A percentile compares a stretch with the other conserved stretches of the same genome.
These are phyloP conservation scores for Lasioglossum morio DNA, from an alignment of 2,888 invertebrate genomes.

Conservation along the genomic window DNA sequence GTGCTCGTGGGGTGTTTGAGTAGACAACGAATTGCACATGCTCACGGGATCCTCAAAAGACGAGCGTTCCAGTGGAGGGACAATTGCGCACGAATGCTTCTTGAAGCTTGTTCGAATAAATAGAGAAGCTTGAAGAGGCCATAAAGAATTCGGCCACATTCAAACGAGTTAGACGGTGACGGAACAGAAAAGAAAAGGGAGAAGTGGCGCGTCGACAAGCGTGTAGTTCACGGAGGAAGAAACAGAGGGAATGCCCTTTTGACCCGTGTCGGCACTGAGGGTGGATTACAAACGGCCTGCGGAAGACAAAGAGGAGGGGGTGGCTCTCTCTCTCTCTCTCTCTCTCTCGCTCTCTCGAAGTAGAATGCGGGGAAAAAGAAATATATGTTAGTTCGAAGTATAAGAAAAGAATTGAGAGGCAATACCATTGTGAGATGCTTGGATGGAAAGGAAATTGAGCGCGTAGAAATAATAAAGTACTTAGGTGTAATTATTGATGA, in stretches of 20 bases:
- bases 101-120: not conserved
- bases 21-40: conserved; percentile 9
- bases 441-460: too few species aligned
- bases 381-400: too few species aligned
- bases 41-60: not conserved
- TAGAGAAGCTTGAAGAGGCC: not conserved
- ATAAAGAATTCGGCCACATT: not conserved
- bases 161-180: not conserved
- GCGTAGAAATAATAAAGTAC: too few species aligned
- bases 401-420: too few species aligned
- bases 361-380: too few species aligned
- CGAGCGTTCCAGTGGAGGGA: not conserved
- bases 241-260: conserved; percentile 3
- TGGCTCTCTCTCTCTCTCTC: not conserved
- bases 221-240: not conserved
- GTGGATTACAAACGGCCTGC: not conserved
- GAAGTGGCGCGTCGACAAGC: not conserved
- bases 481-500: too few species aligned
- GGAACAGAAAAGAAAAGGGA: not conserved
- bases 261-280: not conserved
- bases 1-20: not conserved
- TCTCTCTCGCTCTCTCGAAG: too few species aligned
- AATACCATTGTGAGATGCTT: too few species aligned
- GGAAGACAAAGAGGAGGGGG: not conserved
- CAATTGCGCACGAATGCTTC: not conserved